Evolutionary conservation across 2,797 vertebrate genomes (phyloP).

Genomic region (Acropternis orthonyx): DNA sequence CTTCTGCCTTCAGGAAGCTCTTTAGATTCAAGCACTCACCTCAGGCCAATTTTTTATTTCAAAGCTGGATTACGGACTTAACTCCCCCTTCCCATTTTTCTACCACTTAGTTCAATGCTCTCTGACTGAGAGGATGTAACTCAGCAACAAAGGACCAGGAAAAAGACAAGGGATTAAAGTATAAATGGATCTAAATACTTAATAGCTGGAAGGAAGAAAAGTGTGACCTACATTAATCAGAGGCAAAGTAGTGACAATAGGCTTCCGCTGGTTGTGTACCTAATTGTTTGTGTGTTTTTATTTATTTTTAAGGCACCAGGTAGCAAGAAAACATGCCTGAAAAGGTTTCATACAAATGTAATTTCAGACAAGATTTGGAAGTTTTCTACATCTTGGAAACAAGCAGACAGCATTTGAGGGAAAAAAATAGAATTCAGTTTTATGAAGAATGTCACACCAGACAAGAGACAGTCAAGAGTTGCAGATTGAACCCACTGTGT

Average conservation of each 20-base stretch:
- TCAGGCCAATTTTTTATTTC: slow-evolving; percentile 37
- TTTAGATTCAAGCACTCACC: slow-evolving; percentile 29
- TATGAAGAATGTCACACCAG: background rate
- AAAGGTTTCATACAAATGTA: background rate
- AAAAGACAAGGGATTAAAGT: slow-evolving; percentile 44
- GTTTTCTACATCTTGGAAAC: background rate
- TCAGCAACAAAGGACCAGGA: slow-evolving; percentile 6
- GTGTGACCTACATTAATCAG: slow-evolving; percentile 27
- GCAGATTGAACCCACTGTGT: background rate
- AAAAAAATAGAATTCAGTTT: background rate
- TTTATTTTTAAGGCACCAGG: background rate
- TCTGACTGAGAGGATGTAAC: slow-evolving; percentile 46
- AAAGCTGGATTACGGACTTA: slow-evolving; percentile 52
- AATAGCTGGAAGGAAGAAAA: slow-evolving; percentile 20
- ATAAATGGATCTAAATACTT: slow-evolving; percentile 50
- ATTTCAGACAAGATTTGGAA: background rate
- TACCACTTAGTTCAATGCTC: slow-evolving; percentile 31
- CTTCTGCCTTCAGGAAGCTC: background rate
- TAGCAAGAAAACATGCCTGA: background rate
- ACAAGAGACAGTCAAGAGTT: background rate
- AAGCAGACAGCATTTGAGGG: background rate
- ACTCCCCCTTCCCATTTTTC: slow-evolving; percentile 33
- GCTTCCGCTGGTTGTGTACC: background rate
- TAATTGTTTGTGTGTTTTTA: background rate
- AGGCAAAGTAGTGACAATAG: background rate